phyloP scores from a whole-genome alignment of 2,888 invertebrate genomes.

The Cataglyphis altisquamis region DNA sequence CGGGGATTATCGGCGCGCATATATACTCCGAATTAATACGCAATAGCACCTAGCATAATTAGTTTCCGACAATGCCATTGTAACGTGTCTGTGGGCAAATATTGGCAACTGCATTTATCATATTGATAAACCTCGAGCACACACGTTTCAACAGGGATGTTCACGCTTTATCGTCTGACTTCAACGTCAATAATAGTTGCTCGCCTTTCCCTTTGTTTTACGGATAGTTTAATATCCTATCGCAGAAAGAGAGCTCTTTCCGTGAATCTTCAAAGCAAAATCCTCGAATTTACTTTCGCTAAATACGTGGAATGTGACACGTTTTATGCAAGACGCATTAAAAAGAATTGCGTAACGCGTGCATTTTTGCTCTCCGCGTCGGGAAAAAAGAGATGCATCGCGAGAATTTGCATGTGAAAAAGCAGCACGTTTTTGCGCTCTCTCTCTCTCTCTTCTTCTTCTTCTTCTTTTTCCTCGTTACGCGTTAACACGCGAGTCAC shows the following conservation, averaged over 20 bases:
- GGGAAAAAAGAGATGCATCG: conserved; percentile 8
- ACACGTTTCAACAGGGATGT: conserved; percentile 3
- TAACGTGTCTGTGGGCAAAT: conserved; percentile 23
- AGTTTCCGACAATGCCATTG: conserved; percentile 17
- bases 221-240: neutral
- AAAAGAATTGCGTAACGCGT: neutral
- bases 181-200: conserved; percentile 6
- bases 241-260: neutral
- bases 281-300: neutral
- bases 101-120: conserved; percentile 1
- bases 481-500: conserved; percentile 6
- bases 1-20: neutral
- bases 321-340: conserved; percentile 2
- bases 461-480: neutral
- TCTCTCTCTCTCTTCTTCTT: neutral
- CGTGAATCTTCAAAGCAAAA: neutral
- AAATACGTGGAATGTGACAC: neutral
- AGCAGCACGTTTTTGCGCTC: neutral
- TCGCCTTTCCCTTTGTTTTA: neutral
- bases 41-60: conserved; percentile 31
- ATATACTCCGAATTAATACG: conserved; percentile 19
- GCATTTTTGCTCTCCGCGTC: neutral
- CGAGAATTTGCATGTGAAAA: conserved; percentile 46
- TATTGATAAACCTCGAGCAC: conserved; percentile 27
- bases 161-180: conserved; percentile 34